Evolutionary conservation across 1,140 invertebrate genomes (phyloP), one percentile per base, ranked within the genome.

Genomic region (Orussus abietinus): DNA sequence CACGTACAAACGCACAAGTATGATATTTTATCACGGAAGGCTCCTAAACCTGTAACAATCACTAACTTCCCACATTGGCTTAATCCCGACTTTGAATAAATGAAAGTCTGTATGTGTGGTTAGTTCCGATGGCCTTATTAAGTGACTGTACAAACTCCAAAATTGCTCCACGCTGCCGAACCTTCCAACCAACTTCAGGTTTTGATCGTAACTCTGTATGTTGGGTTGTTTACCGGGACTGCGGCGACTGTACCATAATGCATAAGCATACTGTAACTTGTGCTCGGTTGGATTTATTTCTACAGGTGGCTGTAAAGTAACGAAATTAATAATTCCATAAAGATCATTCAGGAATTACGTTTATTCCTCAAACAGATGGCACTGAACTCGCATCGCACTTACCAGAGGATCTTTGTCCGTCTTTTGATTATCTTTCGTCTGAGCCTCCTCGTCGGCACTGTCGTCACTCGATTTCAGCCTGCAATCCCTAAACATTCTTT

Each of bases 41-140:
- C n/a, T n/a, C n/a, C n/a, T n/a, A n/a, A n/a, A n/a, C n/a, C n/a
- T n/a, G n/a, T n/a, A n/a, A n/a, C n/a, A 5, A 38, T 19, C 44
- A 62, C 71, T 61, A 55, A 86, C 85, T 75, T 98, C 95, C 94
- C 94, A 98, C 90, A 98, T 96, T 18, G 96, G 96, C 75, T 94
- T 92, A 48, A 99, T 96, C 46, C 96, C 96, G 59, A 95, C 85
- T 80, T 98, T 98, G 67, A 99, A 99, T 17, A 99, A 78, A 75
- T 97, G 95, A 68, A 97, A 88, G 75, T 98, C 95, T 61, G 90
- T 88, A 59, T 94, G 88, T 17, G 88, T 86, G 32, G 86, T 83
- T 44, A 98, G 77, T 55, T 98, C 88, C 28, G 84, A 85, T 20
- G 93, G 88, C 53, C 93, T 80, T 43, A 88, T 80, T 54, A 98